Base-by-base conservation (phyloP, 2,113 vertebrate genomes). In the Alligator mississippiensis region DNA sequence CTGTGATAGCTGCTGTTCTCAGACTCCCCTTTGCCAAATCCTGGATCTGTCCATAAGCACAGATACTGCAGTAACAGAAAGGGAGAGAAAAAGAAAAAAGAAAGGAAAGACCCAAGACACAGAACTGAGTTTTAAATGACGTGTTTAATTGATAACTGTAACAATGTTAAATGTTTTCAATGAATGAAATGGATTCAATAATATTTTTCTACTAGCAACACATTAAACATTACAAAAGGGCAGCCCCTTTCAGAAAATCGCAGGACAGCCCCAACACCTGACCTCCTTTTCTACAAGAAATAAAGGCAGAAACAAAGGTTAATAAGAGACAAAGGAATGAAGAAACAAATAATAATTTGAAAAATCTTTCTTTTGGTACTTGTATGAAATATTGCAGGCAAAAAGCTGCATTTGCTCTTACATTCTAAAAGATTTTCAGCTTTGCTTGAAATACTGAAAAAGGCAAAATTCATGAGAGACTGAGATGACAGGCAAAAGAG, bases 21-120 rank as follows among this genome's bases (percentile, higher is more conserved):
- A 47, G 47, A 47, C 47, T 47, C 47, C 47, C 47, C 47, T 47
- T 47, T 47, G 47, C 47, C 47, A 47, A 47, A 47, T 47, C 47
- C 47, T 47, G 47, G 47, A 47, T 47, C 47, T 47, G 47, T 47
- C 7, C 47, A 47, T 47, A 47, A 47, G 47, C 47, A 47, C 47
- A 47, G 47, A 47, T 47, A 47, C 47, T 74, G 6, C 24, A 72
- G 24, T 74, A 74, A 25, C 61, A 82, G 27, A 55, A 66, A 12
- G 22, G 34, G 24, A 85, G 9, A 76, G 74, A n/a, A 82, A 80
- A 15, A 62, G 83, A 82, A 80, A 68, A 6, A 84, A 38, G 0
- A 1, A 27, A 16, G 0, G 0, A 1, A 27, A 16, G 0, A 1
- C 6, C 9, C 7, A 11, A 61, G 92, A 92, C 25, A 57, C 61